Percentiles rank a stretch among this genome's conserved stretches.
Evolutionary conservation across 2,888 invertebrate genomes (phyloP).

Genomic region (Trichopria drosophilae): DNA sequence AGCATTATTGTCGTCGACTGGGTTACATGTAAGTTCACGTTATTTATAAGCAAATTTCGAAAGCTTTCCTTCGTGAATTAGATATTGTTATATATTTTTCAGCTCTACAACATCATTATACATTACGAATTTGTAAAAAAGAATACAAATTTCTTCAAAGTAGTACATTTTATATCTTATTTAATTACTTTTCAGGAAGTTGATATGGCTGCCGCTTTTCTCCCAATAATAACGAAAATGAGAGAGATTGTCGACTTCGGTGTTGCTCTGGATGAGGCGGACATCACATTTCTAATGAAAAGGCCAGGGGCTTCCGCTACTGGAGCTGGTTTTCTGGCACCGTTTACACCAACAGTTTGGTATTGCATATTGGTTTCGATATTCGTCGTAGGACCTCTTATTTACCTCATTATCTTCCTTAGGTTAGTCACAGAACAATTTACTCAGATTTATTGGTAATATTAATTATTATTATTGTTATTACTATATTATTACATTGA

Average conservation of each 20-base stretch:
- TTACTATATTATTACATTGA: neutral
- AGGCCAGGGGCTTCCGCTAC: slow-evolving; percentile 80
- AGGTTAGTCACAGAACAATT: slow-evolving; percentile 56
- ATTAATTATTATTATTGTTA: neutral
- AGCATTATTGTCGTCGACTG: no score
- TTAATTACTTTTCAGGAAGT: slow-evolving; percentile 62
- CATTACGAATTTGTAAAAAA: no score
- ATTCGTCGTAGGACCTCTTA: slow-evolving; percentile 75
- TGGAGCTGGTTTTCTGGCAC: slow-evolving; percentile 80
- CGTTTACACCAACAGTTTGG: slow-evolving; percentile 76
- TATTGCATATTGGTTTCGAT: slow-evolving; percentile 73
- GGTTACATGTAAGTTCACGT: no score
- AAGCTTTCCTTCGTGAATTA: no score
- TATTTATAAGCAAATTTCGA: neutral
- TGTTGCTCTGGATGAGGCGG: slow-evolving; percentile 71
- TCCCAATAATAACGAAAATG: slow-evolving; percentile 69
- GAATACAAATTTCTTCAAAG: neutral
- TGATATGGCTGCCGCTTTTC: slow-evolving; percentile 78
- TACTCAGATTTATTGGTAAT: slow-evolving; percentile 1
- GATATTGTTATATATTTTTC: no score
- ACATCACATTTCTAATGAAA: slow-evolving; percentile 79
- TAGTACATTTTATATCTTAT: neutral
- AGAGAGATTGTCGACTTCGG: slow-evolving; percentile 64
- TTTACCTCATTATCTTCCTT: slow-evolving; percentile 70
- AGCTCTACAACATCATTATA: no score